These are phyloP conservation scores for Apogon hyalosoma DNA, from an alignment of 2,797 vertebrate genomes.

Conservation along the genomic window DNA sequence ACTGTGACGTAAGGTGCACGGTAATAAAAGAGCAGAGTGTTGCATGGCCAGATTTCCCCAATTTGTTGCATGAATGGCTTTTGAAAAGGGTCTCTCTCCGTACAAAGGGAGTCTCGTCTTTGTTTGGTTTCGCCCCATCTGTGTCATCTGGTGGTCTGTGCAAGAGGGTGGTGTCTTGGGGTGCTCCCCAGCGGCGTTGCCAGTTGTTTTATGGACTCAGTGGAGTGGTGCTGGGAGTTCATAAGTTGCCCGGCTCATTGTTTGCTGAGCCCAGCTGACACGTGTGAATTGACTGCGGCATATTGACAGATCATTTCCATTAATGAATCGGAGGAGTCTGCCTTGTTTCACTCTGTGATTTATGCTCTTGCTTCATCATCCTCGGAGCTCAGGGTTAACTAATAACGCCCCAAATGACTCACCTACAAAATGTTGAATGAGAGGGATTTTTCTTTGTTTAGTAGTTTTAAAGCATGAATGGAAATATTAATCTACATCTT, in stretches of 20 bases:
- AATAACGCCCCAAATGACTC: constrained; percentile 52
- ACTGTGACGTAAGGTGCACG: constrained; percentile 80
- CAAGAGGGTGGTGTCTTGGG: constrained; percentile 87
- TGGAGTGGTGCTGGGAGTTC: constrained; percentile 93
- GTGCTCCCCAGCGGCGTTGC: constrained; percentile 89
- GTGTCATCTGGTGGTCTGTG: constrained; percentile 97
- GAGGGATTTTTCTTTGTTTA: constrained; percentile 44
- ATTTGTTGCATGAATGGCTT: constrained; percentile 94
- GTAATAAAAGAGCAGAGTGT: constrained; percentile 87
- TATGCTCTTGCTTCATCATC: constrained; percentile 81
- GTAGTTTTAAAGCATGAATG: constrained; percentile 15
- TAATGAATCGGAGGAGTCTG: constrained; percentile 93
- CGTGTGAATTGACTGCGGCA: constrained; percentile 92
- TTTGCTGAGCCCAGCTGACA: constrained; percentile 93
- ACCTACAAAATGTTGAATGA: constrained; percentile 31
- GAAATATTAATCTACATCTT: constrained; percentile 5
- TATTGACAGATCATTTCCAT: constrained; percentile 98
- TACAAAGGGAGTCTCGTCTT: constrained; percentile 92
- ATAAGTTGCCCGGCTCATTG: constrained; percentile 94
- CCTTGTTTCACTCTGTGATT: constrained; percentile 90
- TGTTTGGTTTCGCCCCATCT: constrained; percentile 95
- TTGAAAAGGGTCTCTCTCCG: constrained; percentile 88
- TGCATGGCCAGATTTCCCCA: constrained; percentile 88
- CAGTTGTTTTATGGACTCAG: constrained; percentile 98
- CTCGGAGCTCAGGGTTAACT: constrained; percentile 66